Percentiles rank a stretch among this genome's conserved stretches.
These are phyloP conservation scores for Saguinus imperator DNA, from an alignment of 2,113 vertebrate species.

Conservation along the genomic window DNA sequence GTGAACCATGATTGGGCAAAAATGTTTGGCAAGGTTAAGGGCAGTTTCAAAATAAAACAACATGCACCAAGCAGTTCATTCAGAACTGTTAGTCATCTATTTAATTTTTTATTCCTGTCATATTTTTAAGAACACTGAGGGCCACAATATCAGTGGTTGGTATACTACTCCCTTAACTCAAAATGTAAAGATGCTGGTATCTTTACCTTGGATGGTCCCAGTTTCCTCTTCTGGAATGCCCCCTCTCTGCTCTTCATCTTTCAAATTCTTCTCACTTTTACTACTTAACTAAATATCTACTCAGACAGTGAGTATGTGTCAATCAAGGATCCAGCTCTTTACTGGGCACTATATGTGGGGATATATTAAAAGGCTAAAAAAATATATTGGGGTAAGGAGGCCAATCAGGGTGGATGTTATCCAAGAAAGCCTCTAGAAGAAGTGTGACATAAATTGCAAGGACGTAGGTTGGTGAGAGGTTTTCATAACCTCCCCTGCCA, in stretches of 20 bases:
- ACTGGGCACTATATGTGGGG: neutral
- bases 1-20: neutral
- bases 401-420: neutral
- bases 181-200: neutral
- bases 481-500: neutral
- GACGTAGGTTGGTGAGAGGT: accelerated
- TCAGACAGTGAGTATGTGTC: neutral
- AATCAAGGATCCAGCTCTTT: neutral
- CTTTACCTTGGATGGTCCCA: neutral
- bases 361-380: neutral
- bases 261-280: neutral
- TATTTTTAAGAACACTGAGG: neutral
- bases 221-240: neutral
- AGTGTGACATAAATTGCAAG: neutral
- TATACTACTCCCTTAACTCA: neutral
- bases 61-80: neutral
- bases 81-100: neutral
- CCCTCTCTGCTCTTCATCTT: neutral
- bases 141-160: neutral
- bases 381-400: neutral
- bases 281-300: neutral
- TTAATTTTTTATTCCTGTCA: neutral
- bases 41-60: neutral
- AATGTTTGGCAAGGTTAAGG: neutral
- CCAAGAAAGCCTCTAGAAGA: neutral